Base-by-base conservation (phyloP, 2,888 invertebrate genomes). In the Synergus laeviventris region DNA sequence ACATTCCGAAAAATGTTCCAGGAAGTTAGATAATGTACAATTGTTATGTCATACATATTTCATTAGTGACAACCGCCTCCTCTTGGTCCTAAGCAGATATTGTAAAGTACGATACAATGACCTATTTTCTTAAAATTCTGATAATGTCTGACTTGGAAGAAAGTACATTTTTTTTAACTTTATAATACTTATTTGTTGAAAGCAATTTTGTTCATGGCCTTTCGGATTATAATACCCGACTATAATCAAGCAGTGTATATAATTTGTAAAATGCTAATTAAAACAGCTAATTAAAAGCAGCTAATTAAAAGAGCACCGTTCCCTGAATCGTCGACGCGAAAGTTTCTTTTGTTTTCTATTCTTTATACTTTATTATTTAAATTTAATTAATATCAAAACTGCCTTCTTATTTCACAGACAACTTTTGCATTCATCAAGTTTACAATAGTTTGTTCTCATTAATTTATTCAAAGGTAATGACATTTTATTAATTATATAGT, bases 221-320 rank as follows among this genome's bases (percentile, higher is more conserved):
- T 70, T 70, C 49, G 70, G 70, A 49, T 49, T 70, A 70, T 70
- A 70, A 70, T 49, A 49, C 70, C 31, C 24, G 24, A 31, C n/a
- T 70, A 70, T 70, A 70, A 70, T 70, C 31, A 70, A 49, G 70
- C 38, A 36, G 39, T 39, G 70, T 70, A 24, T 70, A 70, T 70
- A 70, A 70, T 49, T 70, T 70, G 70, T 70, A 70, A 70, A 70
- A 70, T 70, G 70, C 70, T 70, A 70, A 70, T 70, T 70, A 70
- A 70, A 70, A 49, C 49, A 49, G 70, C 70, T 70, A 49, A 70
- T 70, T 70, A 70, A 70, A 70, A 70, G 31, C 70, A 70, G 70
- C 70, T 70, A 70, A 70, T 70, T 70, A 49, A 70, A 70, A 49
- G 70, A 16, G 45, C 45, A 70, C 49, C 49, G 70, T 70, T 70